A percentile compares a stretch with the other conserved stretches of the same genome.
These are phyloP conservation scores for Mobula hypostoma DNA, from an alignment of 2,113 vertebrate species.

Conservation along the genomic window DNA sequence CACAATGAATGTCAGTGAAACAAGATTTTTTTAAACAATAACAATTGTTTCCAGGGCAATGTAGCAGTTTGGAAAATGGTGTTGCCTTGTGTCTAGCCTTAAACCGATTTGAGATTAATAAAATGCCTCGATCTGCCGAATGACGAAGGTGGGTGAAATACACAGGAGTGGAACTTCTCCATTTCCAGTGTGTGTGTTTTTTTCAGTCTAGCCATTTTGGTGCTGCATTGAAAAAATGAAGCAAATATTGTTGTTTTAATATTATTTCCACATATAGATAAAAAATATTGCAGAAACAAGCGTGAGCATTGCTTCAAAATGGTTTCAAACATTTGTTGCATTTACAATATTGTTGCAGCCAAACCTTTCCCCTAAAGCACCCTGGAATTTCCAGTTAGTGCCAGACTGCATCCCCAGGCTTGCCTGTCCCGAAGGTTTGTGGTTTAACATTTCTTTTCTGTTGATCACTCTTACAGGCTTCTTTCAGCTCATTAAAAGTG, in stretches of 20 bases:
- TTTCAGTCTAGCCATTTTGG: background rate
- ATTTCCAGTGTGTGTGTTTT: background rate
- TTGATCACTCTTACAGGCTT: background rate
- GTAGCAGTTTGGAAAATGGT: background rate
- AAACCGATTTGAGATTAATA: background rate
- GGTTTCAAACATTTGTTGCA: slow-evolving; percentile 3
- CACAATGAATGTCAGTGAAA: background rate
- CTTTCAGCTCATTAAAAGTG: background rate
- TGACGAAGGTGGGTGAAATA: background rate
- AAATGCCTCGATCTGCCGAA: background rate
- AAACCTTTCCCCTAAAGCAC: background rate
- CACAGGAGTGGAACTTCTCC: background rate
- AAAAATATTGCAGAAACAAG: background rate
- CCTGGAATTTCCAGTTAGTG: background rate
- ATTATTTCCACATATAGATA: background rate
- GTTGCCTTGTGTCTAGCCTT: too few species aligned
- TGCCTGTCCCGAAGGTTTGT: background rate
- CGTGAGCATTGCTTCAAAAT: background rate
- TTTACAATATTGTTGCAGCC: background rate
- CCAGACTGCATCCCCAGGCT: slow-evolving; percentile 23
- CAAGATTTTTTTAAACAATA: background rate
- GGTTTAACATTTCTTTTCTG: background rate
- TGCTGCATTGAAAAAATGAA: background rate
- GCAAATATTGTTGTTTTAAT: background rate
- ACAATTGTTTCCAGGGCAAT: background rate